Evolutionary conservation across 2,113 vertebrate genomes (phyloP), one percentile per base, ranked within the genome.

Genomic region (Mus pahari): DNA sequence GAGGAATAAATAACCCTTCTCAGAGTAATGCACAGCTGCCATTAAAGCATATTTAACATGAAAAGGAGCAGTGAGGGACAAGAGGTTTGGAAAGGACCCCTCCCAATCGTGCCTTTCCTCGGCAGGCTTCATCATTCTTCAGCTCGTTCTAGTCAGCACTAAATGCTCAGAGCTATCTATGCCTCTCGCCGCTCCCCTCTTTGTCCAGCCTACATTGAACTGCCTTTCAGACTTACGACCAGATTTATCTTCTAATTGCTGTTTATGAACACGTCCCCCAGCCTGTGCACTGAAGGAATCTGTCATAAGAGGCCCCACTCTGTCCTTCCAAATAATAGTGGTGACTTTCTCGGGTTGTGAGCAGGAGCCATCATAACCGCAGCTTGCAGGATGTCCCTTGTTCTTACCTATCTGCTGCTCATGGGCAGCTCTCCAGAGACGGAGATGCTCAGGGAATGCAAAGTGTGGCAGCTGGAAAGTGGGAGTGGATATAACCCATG

Each of bases 241-340:
- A 53, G 39, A 75, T 95, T 78, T 90, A 50, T 92, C 50, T 96
- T 53, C 90, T 86, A 91, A 77, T 66, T 86, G 42, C 93, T 90
- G 8, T 68, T 87, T 78, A 64, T 84, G 70, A 94, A 45, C 74
- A 36, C 68, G 45, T 82, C 82, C 48, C 66, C 7, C 13, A 42
- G 58, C 58, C 48, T 86, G 10, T 11, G 9, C 33, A 58, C 17
- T 9, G n/a, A 70, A 93, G 83, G 64, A 79, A 66, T 71, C 45
- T 58, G 13, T 88, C 28, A 71, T 45, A 42, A 84, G 55, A 91
- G 48, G 39, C 0, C 0, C 9, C 1, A 2, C 39, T 50, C 22
- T 81, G 33, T 48, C 45, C 62, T 66, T 24, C 68, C 24, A 12
- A 16, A 55, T 11, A 7, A 71, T 73, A 10, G 82, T 42, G 22